A percentile compares a stretch with the other conserved stretches of the same genome.
Conservation (phyloP, 1,140 invertebrate genomes). For the Halyomorpha halys region DNA sequence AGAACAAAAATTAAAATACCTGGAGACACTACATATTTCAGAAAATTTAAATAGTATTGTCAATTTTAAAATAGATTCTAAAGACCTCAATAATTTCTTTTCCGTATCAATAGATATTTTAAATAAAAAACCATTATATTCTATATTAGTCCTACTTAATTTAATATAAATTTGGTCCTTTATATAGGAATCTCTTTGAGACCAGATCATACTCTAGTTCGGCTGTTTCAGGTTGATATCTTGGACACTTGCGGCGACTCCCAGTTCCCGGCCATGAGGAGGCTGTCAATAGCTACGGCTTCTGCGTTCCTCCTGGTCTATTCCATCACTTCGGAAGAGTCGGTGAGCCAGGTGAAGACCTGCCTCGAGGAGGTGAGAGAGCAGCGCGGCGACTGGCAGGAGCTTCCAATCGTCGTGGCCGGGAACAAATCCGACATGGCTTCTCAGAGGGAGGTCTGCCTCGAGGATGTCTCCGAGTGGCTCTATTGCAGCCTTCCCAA, state of each 20-base stretch:
- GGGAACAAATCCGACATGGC: conserved; percentile 74
- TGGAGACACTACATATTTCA: no score
- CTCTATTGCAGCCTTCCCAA: conserved; percentile 63
- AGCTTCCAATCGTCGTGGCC: conserved; percentile 74
- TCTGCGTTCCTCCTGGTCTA: conserved; percentile 85
- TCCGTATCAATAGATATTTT: no score
- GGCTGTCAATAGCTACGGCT: conserved; percentile 77
- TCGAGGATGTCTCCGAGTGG: conserved; percentile 72
- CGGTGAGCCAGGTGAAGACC: conserved; percentile 61
- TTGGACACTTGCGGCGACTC: conserved; percentile 78
- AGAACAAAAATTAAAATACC: no score
- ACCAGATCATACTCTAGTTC: no score
- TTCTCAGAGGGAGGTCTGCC: conserved; percentile 51
- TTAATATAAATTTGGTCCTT: no score
- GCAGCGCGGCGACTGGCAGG: conserved; percentile 63
- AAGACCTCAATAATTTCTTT: no score
- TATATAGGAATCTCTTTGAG: no score
- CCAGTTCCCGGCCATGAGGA: conserved; percentile 78
- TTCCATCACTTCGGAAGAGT: conserved; percentile 61
- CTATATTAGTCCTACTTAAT: no score
- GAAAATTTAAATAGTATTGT: no score
- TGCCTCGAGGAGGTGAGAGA: conserved; percentile 76
- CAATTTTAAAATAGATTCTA: no score
- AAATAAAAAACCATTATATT: no score
- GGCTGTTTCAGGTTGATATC: conserved; percentile 68